Percentiles rank a stretch among this genome's conserved stretches.
Evolutionary conservation across 2,797 vertebrate species (phyloP).

Genomic region (Rhodeus uyekii): DNA sequence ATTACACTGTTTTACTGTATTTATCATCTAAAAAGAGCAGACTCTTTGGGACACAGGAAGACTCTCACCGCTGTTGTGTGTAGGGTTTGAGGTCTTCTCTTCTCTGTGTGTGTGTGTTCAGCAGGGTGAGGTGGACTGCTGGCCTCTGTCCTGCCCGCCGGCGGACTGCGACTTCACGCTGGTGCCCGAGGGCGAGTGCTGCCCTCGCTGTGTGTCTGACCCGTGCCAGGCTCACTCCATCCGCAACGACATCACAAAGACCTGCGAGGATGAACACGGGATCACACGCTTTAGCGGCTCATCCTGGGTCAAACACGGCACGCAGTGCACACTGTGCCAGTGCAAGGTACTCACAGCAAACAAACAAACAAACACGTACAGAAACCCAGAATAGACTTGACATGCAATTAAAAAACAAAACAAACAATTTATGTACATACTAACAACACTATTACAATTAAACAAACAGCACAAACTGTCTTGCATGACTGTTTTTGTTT

Average conservation of each 20-base stretch:
- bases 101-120: slow-evolving; percentile 57
- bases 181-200: slow-evolving; percentile 93
- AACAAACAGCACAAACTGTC: too few relatives aligned
- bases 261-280: slow-evolving; percentile 90
- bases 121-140: slow-evolving; percentile 98
- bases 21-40: too few relatives aligned
- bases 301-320: slow-evolving; percentile 96
- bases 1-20: too few relatives aligned
- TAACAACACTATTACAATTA: too few relatives aligned
- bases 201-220: slow-evolving; percentile 88
- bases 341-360: slow-evolving; percentile 85
- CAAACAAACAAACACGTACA: slow-evolving; percentile 8
- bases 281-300: slow-evolving; percentile 94
- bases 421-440: neutral
- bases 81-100: slow-evolving; percentile 41
- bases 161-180: slow-evolving; percentile 93
- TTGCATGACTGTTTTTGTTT: too few relatives aligned
- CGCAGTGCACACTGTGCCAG: slow-evolving; percentile 96
- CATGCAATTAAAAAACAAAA: neutral
- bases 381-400: neutral
- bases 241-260: slow-evolving; percentile 97
- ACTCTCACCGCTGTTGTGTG: too few relatives aligned
- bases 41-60: too few relatives aligned
- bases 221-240: slow-evolving; percentile 93
- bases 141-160: slow-evolving; percentile 93